These are phyloP conservation scores for Scolopax mira DNA, from an alignment of 2,113 vertebrate genomes.

Conservation along the genomic window DNA sequence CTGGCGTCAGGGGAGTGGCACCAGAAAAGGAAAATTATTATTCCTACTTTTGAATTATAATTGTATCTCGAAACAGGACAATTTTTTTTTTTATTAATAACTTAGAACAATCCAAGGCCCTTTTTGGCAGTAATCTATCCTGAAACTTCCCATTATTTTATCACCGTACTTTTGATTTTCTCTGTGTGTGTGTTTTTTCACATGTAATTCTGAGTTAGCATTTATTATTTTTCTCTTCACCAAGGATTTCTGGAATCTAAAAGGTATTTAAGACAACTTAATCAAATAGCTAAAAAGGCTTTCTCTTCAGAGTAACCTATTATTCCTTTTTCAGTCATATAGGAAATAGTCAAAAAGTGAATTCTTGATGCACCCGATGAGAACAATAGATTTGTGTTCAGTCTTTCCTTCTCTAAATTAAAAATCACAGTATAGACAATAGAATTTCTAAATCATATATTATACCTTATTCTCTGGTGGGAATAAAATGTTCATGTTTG, in stretches of 20 bases:
- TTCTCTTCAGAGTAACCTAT: neutral
- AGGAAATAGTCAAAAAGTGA: conserved; percentile 25
- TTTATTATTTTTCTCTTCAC: neutral
- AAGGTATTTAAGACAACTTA: conserved; percentile 49
- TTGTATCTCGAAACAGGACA: neutral
- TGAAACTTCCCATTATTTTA: neutral
- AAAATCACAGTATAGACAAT: conserved; percentile 55
- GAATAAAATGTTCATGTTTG: conserved; percentile 69
- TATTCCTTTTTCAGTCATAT: neutral
- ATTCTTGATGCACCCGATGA: conserved; percentile 15
- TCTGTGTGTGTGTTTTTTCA: neutral
- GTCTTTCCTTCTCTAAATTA: conserved; percentile 60
- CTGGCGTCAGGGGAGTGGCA: neutral
- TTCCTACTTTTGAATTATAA: neutral
- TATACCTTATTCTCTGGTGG: conserved; percentile 69
- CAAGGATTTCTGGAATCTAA: neutral
- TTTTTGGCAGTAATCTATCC: neutral
- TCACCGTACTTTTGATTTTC: neutral
- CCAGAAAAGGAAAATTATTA: neutral
- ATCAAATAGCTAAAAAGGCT: conserved; percentile 19
- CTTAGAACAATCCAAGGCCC: neutral
- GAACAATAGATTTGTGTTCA: conserved; percentile 31
- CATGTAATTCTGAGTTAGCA: neutral
- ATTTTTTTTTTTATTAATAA: neutral
- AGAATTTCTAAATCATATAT: conserved; percentile 60